Evolutionary conservation across 2,888 invertebrate species (phyloP), one percentile per base, ranked within the genome.

Genomic region (Lasioglossum calceatum): DNA sequence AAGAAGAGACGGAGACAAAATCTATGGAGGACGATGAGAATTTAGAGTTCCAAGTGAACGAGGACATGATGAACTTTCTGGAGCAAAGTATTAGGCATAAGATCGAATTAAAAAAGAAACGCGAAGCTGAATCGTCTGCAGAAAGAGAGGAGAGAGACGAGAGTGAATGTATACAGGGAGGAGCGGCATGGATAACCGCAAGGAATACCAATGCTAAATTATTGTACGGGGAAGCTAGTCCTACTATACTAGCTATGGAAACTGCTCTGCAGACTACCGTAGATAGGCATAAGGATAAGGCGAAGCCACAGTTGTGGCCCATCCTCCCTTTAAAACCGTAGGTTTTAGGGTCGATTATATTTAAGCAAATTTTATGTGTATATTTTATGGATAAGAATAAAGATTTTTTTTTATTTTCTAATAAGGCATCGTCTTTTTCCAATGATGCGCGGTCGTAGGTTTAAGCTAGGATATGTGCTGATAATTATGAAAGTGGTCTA

Each of bases 211-310:
- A 95, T 88, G 95, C 96, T 88, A 95, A 96, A 89, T 94, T 95
- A 82, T 93, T 97, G 32, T 98, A 98, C 94, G 98, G 98, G 0
- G 95, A 96, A 58, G 95, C 96, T 23, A 97, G 97, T 93, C 96
- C 97, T 39, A 96, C 96, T 93, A 97, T 98, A 91, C 96, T 97
- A 88, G 97, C 97, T 0, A 96, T 98, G 96, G 98, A 98, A 96
- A 97, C 97, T 87, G 97, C 97, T 0, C 93, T 97, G 86, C 96
- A 97, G 88, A 96, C 97, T 80, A 96, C 96, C 71, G 97, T 96
- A 94, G 97, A 98, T 85, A 95, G 96, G 87, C 96, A 96, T 87
- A 95, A 96, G 92, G 97, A 97, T 92, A 96, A 95, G 84, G 94
- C 96, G 4, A 97, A 97, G 89, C 97, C 97, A 8, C 95, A 95